Evolutionary conservation across 2,888 invertebrate genomes (phyloP).

Genomic region (Aphodius sticticus): DNA sequence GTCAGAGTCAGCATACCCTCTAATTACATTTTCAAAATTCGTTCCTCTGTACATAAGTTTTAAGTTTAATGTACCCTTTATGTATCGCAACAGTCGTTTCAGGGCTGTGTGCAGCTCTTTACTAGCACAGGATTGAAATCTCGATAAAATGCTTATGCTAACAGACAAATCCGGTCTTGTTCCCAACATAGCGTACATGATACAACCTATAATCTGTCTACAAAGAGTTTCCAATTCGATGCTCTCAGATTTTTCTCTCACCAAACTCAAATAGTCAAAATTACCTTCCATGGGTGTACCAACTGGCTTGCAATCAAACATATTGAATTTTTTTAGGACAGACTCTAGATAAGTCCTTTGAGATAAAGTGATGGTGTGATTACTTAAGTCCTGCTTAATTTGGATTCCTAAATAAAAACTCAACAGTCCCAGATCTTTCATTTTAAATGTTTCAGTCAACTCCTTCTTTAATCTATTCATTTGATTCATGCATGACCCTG

Average conservation of each 20-base stretch:
- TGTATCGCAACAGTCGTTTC: too few relatives aligned
- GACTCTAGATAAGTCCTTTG: slow-evolving; percentile 28
- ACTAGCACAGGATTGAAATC: slow-evolving; percentile 22
- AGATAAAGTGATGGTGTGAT: slow-evolving; percentile 18
- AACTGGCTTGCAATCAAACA: slow-evolving; percentile 8
- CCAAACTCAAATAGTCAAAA: too few relatives aligned
- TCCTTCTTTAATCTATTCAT: slow-evolving; percentile 18
- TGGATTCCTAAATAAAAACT: slow-evolving; percentile 31
- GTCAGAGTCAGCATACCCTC: slow-evolving; percentile 23
- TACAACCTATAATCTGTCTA: slow-evolving; percentile 21
- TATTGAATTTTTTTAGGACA: slow-evolving; percentile 5
- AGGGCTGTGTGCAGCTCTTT: slow-evolving; percentile 16
- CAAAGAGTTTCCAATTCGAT: slow-evolving; percentile 13
- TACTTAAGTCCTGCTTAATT: slow-evolving; percentile 29
- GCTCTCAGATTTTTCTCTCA: slow-evolving; percentile 12
- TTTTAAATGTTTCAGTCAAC: slow-evolving; percentile 26
- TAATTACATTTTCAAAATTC: slow-evolving; percentile 9
- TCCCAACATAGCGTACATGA: slow-evolving; percentile 17
- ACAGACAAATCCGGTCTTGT: slow-evolving; percentile 23
- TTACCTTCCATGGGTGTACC: too few relatives aligned
- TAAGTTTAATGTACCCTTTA: slow-evolving; percentile 19
- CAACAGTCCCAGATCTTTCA: slow-evolving; percentile 30
- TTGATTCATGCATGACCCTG: slow-evolving; percentile 23
- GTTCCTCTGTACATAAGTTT: not conserved
- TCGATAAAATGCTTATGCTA: slow-evolving; percentile 14